phyloP scores from a whole-genome alignment of 2,888 invertebrate genomes.

The Drosophila neutralis region DNA sequence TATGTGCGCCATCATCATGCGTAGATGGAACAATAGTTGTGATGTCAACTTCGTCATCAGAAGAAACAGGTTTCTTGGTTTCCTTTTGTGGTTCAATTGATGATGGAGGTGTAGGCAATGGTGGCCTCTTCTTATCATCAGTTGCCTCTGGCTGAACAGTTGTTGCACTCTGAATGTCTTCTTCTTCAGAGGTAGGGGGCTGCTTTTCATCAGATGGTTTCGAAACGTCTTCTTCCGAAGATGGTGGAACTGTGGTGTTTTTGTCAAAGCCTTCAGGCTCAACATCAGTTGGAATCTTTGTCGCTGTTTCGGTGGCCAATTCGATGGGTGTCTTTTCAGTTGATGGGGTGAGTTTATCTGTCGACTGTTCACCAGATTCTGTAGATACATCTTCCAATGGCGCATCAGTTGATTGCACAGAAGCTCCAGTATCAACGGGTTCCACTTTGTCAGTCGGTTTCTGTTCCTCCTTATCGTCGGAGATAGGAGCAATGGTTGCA shows the following conservation, averaged over 20 bases:
- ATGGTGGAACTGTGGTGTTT: conserved; percentile 47
- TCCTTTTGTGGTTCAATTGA: conserved; percentile 22
- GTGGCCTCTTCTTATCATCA: conserved; percentile 24
- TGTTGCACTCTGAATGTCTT: conserved; percentile 16
- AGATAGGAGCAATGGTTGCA: conserved; percentile 29
- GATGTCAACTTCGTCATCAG: conserved; percentile 24
- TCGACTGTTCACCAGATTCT: conserved; percentile 44
- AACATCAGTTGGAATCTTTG: conserved; percentile 31
- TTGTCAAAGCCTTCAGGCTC: conserved; percentile 43
- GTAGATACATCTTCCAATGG: conserved; percentile 51
- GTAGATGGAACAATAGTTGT: conserved; percentile 44
- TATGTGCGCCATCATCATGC: conserved; percentile 23
- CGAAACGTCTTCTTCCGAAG: conserved; percentile 11
- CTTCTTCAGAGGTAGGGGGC: conserved; percentile 32
- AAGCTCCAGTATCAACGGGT: conserved; percentile 24
- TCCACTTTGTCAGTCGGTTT: conserved; percentile 24
- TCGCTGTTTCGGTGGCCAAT: conserved; percentile 36
- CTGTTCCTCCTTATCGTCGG: conserved; percentile 21
- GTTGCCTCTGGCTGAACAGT: conserved; percentile 36
- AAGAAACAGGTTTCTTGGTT: conserved; percentile 5
- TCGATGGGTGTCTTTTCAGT: conserved; percentile 43
- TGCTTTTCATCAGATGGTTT: conserved; percentile 46
- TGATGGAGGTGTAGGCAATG: conserved; percentile 19
- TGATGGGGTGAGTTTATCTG: conserved; percentile 42
- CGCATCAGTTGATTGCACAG: conserved; percentile 33